phyloP scores from a whole-genome alignment of 2,113 vertebrate species.

The Cisticola juncidis region DNA sequence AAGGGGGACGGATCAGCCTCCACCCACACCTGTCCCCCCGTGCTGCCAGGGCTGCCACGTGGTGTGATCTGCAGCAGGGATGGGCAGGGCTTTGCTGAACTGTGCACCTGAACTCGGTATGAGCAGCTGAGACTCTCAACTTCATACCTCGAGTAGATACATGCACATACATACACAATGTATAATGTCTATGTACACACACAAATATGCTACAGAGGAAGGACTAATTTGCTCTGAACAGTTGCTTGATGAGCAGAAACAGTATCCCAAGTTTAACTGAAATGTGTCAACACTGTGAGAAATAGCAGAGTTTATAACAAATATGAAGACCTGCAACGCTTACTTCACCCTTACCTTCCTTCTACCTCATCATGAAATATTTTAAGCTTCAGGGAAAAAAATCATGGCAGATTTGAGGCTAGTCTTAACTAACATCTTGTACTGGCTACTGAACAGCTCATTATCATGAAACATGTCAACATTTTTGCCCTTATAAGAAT shows the following conservation, averaged over 20 bases:
- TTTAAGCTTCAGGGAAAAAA: background rate
- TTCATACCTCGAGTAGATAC: background rate
- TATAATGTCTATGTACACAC: accelerated
- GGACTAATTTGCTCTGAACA: background rate
- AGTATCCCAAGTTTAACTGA: background rate
- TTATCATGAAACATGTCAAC: background rate
- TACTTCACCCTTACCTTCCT: background rate
- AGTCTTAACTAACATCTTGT: background rate
- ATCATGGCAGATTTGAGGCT: background rate
- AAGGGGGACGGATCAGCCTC: background rate
- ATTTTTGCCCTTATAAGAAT: background rate
- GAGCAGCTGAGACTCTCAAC: background rate
- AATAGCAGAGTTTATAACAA: background rate
- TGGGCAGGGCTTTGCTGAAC: background rate
- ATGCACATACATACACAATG: background rate
- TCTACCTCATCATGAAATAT: background rate
- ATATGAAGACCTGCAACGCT: background rate
- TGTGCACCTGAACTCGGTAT: background rate
- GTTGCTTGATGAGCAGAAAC: background rate
- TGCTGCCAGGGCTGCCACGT: accelerated
- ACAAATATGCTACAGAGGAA: background rate
- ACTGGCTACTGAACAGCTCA: background rate
- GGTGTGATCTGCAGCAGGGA: background rate
- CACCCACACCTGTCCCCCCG: background rate
- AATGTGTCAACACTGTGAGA: background rate